Evolutionary conservation across 1,140 invertebrate species (phyloP).

Genomic region (Campoletis sonorensis): DNA sequence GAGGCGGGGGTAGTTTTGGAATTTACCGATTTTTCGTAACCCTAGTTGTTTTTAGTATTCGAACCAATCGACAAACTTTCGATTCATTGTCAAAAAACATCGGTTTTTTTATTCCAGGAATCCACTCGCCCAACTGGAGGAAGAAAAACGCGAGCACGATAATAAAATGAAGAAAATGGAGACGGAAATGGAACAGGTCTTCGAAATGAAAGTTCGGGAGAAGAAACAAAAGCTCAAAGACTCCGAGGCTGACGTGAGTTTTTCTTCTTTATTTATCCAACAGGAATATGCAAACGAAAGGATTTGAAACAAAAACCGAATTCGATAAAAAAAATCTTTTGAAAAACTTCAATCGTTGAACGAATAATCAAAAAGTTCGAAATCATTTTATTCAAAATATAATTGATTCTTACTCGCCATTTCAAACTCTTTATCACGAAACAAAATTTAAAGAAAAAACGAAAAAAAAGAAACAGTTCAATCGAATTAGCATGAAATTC

Average conservation of each 20-base stretch:
- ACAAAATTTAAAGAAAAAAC: no score
- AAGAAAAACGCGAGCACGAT: constrained; percentile 97
- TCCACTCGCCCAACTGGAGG: constrained; percentile 97
- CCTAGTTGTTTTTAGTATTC: constrained; percentile 21
- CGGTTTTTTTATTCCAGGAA: constrained; percentile 83
- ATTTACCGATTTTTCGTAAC: constrained; percentile 14
- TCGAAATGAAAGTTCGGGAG: constrained; percentile 91
- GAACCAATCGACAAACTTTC: background rate
- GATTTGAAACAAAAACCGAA: no score
- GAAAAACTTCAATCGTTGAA: no score
- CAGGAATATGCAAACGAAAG: constrained; percentile 37
- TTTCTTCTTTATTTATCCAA: background rate
- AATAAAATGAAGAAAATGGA: constrained; percentile 98
- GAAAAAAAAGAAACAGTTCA: no score
- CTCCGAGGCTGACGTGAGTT: constrained; percentile 89
- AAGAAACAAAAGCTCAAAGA: constrained; percentile 96
- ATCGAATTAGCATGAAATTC: no score
- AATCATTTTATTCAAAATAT: no score
- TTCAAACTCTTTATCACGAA: no score
- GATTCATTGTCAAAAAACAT: background rate
- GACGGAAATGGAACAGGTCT: constrained; percentile 96
- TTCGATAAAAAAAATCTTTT: no score
- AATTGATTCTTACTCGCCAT: no score
- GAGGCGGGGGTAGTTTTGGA: background rate
- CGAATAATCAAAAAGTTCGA: no score